Evolutionary conservation across 2,113 vertebrate genomes (phyloP).

Genomic region (Bos indicus): DNA sequence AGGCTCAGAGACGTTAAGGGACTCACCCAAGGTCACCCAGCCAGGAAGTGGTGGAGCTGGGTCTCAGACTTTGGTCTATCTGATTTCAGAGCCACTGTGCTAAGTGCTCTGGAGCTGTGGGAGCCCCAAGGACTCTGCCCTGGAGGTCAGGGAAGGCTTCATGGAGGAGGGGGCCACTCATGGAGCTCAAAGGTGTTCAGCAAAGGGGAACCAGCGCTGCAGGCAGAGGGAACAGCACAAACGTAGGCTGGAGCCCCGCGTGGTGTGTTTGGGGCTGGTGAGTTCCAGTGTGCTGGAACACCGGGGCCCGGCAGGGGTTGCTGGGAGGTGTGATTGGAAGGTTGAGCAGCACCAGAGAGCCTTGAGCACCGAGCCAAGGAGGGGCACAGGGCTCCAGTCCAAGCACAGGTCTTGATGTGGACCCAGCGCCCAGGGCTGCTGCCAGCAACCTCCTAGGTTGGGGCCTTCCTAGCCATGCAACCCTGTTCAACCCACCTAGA

Average conservation of each 20-base stretch:
- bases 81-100: neutral
- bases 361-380: neutral
- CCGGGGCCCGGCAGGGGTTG: neutral
- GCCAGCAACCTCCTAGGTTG: neutral
- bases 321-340: neutral
- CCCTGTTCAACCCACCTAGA: too few relatives aligned
- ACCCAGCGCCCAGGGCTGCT: neutral
- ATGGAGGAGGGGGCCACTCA: neutral
- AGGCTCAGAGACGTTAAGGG: neutral
- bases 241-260: rapidly evolving
- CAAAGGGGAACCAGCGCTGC: neutral
- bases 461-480: neutral
- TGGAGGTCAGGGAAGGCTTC: neutral
- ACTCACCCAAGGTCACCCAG: neutral
- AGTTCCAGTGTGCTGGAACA: neutral
- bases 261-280: too few relatives aligned
- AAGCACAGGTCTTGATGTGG: neutral
- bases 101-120: neutral
- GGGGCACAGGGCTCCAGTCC: rapidly evolving
- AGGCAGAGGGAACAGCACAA: neutral
- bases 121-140: neutral
- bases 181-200: neutral
- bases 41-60: neutral
- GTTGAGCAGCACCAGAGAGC: too few relatives aligned
- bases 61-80: neutral